Conservation (phyloP, 2,888 invertebrate genomes). For the Pammene aurita region DNA sequence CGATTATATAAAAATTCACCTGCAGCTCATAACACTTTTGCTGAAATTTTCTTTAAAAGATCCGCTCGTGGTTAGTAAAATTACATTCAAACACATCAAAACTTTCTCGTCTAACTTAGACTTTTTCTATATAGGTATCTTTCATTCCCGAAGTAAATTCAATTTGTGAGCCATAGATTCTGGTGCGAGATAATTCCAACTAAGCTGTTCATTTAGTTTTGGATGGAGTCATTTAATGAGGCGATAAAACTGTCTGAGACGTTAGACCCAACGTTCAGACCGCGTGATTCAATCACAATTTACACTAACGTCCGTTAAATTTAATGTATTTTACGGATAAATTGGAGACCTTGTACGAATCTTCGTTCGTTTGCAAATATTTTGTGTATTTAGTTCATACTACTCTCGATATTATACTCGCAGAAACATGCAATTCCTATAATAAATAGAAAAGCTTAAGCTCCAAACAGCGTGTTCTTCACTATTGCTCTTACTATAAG, state of each 20-base stretch:
- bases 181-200: constrained; percentile 13
- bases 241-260: constrained; percentile 30
- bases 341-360: background rate
- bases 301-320: constrained; percentile 13
- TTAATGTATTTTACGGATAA: background rate
- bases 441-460: too few relatives aligned
- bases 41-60: too few relatives aligned
- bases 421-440: too few relatives aligned
- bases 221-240: constrained; percentile 16
- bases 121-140: background rate
- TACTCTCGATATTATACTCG: too few relatives aligned
- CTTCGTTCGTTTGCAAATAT: background rate
- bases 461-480: too few relatives aligned
- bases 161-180: constrained; percentile 20
- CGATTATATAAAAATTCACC: too few relatives aligned
- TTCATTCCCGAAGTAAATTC: constrained; percentile 18
- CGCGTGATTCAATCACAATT: constrained; percentile 4
- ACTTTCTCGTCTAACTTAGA: background rate
- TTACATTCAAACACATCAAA: background rate
- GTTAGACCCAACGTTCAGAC: constrained; percentile 8
- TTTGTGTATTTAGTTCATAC: too few relatives aligned
- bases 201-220: constrained; percentile 32
- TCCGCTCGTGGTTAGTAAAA: too few relatives aligned
- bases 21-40: too few relatives aligned
- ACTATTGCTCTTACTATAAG: too few relatives aligned